Conservation (phyloP, 1,140 invertebrate species). For the Drosophila parvula region DNA sequence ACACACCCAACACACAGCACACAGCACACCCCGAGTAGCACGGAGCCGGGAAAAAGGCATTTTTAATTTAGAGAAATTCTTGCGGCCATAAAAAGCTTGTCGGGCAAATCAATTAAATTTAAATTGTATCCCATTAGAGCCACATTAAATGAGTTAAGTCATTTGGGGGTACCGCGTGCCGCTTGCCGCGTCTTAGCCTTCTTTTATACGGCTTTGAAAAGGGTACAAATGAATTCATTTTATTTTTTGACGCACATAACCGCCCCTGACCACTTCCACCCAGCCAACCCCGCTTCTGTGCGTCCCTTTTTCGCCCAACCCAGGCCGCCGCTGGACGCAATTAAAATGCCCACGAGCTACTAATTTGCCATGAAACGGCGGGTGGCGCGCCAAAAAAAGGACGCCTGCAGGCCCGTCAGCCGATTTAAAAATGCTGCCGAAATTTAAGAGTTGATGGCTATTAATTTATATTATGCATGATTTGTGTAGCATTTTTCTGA, state of each 20-base stretch:
- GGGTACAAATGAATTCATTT: conserved; percentile 82
- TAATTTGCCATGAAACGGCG: conserved; percentile 76
- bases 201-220: conserved; percentile 75
- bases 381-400: conserved; percentile 24
- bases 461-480: conserved; percentile 81
- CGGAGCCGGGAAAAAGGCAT: conserved; percentile 46
- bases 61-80: conserved; percentile 78
- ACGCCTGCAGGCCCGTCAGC: not conserved
- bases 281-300: not conserved
- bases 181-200: conserved; percentile 66
- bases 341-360: conserved; percentile 82
- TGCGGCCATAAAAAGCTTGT: conserved; percentile 75
- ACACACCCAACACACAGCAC: not conserved
- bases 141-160: conserved; percentile 82
- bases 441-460: conserved; percentile 74
- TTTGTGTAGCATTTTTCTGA: conserved; percentile 59
- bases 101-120: conserved; percentile 81
- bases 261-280: conserved; percentile 16
- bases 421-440: conserved; percentile 57
- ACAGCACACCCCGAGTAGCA: not conserved
- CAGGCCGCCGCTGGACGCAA: conserved; percentile 56
- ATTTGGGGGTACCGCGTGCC: conserved; percentile 60
- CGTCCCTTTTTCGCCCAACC: not conserved
- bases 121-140: conserved; percentile 82
- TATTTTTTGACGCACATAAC: conserved; percentile 77